Evolutionary conservation across 2,888 invertebrate species (phyloP), one percentile per base, ranked within the genome.

Genomic region (Carcina quercana): DNA sequence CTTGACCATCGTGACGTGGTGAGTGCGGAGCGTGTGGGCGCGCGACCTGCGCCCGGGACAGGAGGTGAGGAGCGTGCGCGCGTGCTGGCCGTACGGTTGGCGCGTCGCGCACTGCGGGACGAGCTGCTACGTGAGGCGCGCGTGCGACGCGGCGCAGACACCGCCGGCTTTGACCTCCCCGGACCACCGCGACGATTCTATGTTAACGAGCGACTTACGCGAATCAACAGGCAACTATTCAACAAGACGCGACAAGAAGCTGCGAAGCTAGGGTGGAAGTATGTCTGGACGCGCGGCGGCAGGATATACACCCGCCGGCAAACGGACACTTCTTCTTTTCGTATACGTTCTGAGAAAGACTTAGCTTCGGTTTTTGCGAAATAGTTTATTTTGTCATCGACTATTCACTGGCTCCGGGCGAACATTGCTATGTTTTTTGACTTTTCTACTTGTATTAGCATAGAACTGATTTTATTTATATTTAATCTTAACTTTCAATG

Each of bases 101-200:
- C 33, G 34, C 39, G 39, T 1, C 37, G 37, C 14, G 21, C 22
- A 1, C 28, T 37, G 21, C 29, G 37, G 8, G 39, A 37, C 34
- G 24, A 36, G 25, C 27, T 43, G 21, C 35, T 45, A n/a, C 25
- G 5, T 4, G 26, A 28, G 3, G 42, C 45, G n/a, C 40, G 40
- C 12, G 36, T 38, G 10, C 39, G 42, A 4, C 21, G 29, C 13
- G 20, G 29, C 29, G 29, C 21, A 7, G 21, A 13, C 5, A 29
- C 29, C 13, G 29, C 14, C 14, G 29, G 13, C 13, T 13, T 21
- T 13, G 29, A 14, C 5, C 13, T 29, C 13, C 29, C 29, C 4
- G 29, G 29, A 4, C 21, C 3, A 14, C 29, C 29, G n/a, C 21
- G 13, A 6, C 29, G 21, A 4, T 24, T 30, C 12, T 30, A 30